Evolutionary conservation across 53 echinoderm and acorn worm species (phyloP), one percentile per base, ranked within the genome.

Genomic region (Astropecten irregularis): DNA sequence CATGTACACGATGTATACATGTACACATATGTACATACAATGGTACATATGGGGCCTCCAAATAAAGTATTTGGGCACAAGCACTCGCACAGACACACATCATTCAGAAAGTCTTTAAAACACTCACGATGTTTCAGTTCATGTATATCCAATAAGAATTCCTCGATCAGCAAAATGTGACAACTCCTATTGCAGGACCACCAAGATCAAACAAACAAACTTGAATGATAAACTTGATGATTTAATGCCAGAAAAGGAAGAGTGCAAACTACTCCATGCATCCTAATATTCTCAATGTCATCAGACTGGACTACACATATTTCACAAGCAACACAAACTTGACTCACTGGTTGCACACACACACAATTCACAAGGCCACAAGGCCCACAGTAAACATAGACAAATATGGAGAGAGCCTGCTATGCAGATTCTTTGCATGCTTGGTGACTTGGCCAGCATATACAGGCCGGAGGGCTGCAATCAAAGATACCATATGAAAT

Each of bases 351-450:
- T 16, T 20, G 3, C 38, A 34, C 40, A 66, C 66, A 37, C 46
- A 61, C 74, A 53, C 73, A 59, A 7, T 77, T 55, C 22, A 61
- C 60, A 62, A 79, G 79, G 62, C 62, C 79, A 62, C 60, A 31
- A 25, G 79, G 79, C 61, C 76, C 79, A 74, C 74, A 79, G 79
- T 79, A 79, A 79, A 79, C 79, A 79, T 61, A 79, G 79, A 79
- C 79, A 79, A 61, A 79, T 79, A 79, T 79, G 79, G 79, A 79
- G 79, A 61, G 79, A 30, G 79, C 79, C 79, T 29, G 62, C 79
- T 61, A 79, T 79, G 79, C 61, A 42, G 79, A 79, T 79, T 79
- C 79, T 79, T 79, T 61, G 62, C 79, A 79, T 79, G 79, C 79
- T 79, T 79, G 79, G 26, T 46, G 34, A 31, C 79, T 79, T 62